Conservation (phyloP, 2,113 vertebrate species). For the Sinocyclocheilus anshuiensis region DNA sequence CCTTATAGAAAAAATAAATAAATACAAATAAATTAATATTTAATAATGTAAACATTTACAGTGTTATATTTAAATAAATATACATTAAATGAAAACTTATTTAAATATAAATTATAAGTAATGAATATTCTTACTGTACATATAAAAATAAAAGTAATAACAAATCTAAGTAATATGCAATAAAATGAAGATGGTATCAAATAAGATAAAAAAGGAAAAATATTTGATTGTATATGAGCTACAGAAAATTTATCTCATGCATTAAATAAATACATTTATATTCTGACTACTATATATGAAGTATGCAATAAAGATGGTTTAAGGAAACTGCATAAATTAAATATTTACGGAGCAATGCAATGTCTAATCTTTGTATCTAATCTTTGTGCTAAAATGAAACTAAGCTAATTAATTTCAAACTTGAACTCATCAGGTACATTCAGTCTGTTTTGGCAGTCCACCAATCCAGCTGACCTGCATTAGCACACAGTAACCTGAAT, state of each 20-base stretch:
- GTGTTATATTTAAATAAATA: no score
- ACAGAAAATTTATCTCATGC: neutral
- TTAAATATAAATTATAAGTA: no score
- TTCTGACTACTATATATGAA: neutral
- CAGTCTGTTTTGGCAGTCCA: constrained; percentile 3
- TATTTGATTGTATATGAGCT: neutral
- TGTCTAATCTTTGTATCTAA: neutral
- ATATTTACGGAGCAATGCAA: neutral
- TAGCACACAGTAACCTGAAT: constrained; percentile 45
- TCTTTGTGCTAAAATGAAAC: neutral
- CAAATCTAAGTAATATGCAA: no score
- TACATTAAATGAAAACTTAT: no score
- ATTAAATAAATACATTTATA: neutral
- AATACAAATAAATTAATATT: no score
- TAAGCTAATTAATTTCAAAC: neutral
- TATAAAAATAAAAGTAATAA: no score
- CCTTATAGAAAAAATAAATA: no score
- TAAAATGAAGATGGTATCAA: no score
- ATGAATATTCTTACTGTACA: no score
- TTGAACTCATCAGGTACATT: neutral
- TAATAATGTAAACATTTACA: no score
- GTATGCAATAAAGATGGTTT: neutral
- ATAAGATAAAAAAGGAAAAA: neutral
- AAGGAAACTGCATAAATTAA: neutral
- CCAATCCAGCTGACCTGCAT: constrained; percentile 16